phyloP scores from a whole-genome alignment of 2,113 vertebrate species.

The Apeltes quadracus region DNA sequence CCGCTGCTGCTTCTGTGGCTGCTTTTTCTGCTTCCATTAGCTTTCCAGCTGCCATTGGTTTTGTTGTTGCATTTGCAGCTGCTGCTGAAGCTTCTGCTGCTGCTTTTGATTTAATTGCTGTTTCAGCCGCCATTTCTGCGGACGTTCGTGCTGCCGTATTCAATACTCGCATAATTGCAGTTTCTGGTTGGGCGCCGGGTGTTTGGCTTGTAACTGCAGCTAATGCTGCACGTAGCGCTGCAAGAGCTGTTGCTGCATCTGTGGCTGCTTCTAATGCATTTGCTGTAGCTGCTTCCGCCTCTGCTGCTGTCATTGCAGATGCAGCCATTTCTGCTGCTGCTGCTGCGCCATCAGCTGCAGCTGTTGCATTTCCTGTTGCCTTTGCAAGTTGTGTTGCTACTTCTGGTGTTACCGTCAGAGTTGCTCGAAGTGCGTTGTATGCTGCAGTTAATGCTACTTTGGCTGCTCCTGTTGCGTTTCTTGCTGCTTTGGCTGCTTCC shows the following conservation, averaged over 20 bases:
- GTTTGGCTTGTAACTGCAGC: not conserved
- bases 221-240: not conserved
- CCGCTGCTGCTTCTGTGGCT: not conserved
- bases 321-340: not conserved
- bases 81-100: too few relatives aligned
- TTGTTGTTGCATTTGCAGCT: not conserved
- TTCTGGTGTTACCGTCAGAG: not conserved
- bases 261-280: not conserved
- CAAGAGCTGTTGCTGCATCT: not conserved
- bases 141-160: not conserved
- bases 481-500: not conserved
- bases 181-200: not conserved
- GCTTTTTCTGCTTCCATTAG: not conserved
- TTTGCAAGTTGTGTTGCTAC: not conserved
- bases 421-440: not conserved
- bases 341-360: conserved; percentile 5
- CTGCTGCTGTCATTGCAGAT: not conserved
- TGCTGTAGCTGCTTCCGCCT: not conserved
- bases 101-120: not conserved
- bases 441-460: not conserved
- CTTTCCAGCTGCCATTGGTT: not conserved
- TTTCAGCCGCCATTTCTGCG: not conserved
- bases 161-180: not conserved
- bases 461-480: not conserved
- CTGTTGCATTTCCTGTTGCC: not conserved